phyloP scores from a whole-genome alignment of 2,113 vertebrate genomes.

The Arothron firmamentum region DNA sequence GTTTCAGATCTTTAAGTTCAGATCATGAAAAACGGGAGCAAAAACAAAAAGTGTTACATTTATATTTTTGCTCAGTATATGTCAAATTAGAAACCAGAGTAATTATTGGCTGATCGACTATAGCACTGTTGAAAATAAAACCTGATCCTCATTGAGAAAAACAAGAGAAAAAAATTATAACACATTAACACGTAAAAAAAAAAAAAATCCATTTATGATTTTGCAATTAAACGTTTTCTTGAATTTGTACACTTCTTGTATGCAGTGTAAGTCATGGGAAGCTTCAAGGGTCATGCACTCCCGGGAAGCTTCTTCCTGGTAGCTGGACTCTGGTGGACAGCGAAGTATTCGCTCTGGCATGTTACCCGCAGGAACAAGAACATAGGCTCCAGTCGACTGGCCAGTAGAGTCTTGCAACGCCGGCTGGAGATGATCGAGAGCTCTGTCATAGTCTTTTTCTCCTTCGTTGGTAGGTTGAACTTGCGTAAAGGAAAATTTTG shows the following conservation, averaged over 20 bases:
- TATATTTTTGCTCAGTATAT: too few species aligned
- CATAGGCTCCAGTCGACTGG: constrained; percentile 73
- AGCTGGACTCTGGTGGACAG: constrained; percentile 89
- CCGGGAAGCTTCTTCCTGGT: constrained; percentile 89
- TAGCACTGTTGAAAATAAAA: too few species aligned
- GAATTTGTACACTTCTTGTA: constrained; percentile 2
- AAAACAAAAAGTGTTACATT: too few species aligned
- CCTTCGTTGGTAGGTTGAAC: constrained; percentile 81
- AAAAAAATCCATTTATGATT: too few species aligned
- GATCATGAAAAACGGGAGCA: too few species aligned
- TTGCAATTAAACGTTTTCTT: too few species aligned
- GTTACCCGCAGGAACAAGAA: constrained; percentile 83
- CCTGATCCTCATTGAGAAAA: too few species aligned
- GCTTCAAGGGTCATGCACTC: constrained; percentile 90
- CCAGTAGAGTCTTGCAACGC: constrained; percentile 79
- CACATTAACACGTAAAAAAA: too few species aligned
- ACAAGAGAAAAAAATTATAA: too few species aligned
- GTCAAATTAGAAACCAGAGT: too few species aligned
- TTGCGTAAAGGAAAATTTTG: not conserved
- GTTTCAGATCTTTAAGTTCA: too few species aligned
- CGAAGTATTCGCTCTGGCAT: constrained; percentile 82
- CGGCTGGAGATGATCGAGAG: constrained; percentile 85
- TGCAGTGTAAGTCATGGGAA: constrained; percentile 77
- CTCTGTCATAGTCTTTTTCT: constrained; percentile 75
- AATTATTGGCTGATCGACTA: too few species aligned